A percentile compares a stretch with the other conserved stretches of the same genome.
phyloP scores from a whole-genome alignment of 1,140 invertebrate species.

The Drosophila carrolli region DNA sequence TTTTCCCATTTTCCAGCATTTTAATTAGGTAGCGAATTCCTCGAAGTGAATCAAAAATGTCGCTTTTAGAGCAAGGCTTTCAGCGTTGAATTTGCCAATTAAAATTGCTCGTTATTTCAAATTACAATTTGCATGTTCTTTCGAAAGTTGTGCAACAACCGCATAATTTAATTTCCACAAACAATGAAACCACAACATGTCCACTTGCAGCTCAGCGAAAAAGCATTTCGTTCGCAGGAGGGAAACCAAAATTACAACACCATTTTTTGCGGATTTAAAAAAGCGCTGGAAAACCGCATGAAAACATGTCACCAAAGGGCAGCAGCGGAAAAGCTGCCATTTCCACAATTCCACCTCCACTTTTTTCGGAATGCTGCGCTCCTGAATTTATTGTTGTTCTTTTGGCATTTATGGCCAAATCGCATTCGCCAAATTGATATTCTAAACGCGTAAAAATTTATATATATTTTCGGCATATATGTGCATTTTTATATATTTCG shows the following conservation, averaged over 20 bases:
- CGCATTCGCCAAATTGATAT: conserved; percentile 79
- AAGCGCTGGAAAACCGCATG: conserved; percentile 62
- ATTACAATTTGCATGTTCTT: conserved; percentile 18
- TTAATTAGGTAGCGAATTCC: conserved; percentile 45
- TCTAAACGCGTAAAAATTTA: conserved; percentile 79
- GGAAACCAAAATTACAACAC: conserved; percentile 27
- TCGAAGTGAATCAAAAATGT: conserved; percentile 45
- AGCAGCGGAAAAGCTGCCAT: conserved; percentile 38
- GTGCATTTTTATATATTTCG: conserved; percentile 8
- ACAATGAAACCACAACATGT: conserved; percentile 75
- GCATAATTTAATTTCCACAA: conserved; percentile 79
- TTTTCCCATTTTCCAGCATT: conserved; percentile 9
- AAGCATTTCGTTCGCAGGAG: conserved; percentile 5
- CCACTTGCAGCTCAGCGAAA: conserved; percentile 49
- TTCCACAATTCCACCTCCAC: not conserved
- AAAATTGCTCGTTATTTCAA: conserved; percentile 45
- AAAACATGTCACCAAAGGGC: conserved; percentile 74
- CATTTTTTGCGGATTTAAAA: conserved; percentile 41
- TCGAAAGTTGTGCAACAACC: conserved; percentile 52
- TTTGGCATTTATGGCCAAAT: conserved; percentile 74
- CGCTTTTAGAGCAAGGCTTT: conserved; percentile 2
- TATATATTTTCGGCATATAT: conserved; percentile 34
- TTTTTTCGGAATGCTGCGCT: conserved; percentile 35
- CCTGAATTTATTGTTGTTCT: conserved; percentile 70
- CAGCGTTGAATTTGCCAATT: conserved; percentile 33